phyloP scores from a whole-genome alignment of 2,797 vertebrate genomes.

The Steatocranus sp. region DNA sequence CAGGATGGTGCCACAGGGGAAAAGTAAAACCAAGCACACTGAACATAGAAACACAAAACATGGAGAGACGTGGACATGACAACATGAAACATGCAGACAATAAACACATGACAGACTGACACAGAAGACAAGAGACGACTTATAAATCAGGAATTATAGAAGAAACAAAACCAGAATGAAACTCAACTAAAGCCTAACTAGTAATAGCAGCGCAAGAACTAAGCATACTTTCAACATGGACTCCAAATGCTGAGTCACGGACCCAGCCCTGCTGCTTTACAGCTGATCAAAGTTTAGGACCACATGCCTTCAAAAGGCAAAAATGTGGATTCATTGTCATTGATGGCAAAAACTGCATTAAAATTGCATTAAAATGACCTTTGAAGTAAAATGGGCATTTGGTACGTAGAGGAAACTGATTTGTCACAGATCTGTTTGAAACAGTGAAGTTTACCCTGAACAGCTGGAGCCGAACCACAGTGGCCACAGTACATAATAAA shows the following conservation, averaged over 20 bases:
- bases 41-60: neutral
- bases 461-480: neutral
- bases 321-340: accelerated
- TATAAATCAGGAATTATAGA: neutral
- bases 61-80: neutral
- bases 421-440: neutral
- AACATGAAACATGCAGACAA: neutral
- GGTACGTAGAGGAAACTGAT: neutral
- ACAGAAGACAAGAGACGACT: neutral
- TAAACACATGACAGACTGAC: neutral
- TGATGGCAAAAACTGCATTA: neutral
- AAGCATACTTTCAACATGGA: neutral
- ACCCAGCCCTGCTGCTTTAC: neutral
- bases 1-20: neutral
- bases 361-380: neutral
- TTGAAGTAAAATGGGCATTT: neutral
- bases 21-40: neutral
- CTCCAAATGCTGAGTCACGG: neutral
- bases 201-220: neutral
- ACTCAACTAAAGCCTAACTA: neutral
- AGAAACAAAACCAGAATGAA: neutral
- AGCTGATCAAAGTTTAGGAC: neutral
- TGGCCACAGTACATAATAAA: neutral
- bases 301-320: neutral
- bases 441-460: neutral